Conservation (phyloP, 2,888 invertebrate genomes). For the Actias luna region DNA sequence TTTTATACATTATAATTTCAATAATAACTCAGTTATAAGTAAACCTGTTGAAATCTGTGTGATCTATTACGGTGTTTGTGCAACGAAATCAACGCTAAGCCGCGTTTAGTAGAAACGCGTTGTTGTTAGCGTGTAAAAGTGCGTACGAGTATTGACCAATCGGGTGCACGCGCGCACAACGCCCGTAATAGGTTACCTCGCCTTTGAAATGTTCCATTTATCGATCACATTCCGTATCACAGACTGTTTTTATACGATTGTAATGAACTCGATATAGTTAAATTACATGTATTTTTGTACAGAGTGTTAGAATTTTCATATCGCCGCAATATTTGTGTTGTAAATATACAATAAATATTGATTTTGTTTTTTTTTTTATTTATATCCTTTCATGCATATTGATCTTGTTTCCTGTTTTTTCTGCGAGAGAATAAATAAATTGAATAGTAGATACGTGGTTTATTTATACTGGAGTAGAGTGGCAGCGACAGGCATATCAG, state of each 20-base stretch:
- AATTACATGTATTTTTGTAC: slow-evolving; percentile 64
- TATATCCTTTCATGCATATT: too few relatives aligned
- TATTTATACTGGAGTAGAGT: too few relatives aligned
- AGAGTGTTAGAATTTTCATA: slow-evolving; percentile 51
- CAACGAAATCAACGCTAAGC: background rate
- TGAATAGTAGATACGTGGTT: too few relatives aligned
- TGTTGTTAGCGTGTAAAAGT: background rate
- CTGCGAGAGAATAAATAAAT: too few relatives aligned
- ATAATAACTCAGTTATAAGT: background rate
- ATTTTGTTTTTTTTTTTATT: slow-evolving; percentile 27
- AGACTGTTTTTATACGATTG: slow-evolving; percentile 42
- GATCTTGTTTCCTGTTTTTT: too few relatives aligned
- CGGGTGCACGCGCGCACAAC: background rate
- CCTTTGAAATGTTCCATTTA: slow-evolving; percentile 9
- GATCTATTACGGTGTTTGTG: slow-evolving; percentile 1
- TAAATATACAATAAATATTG: slow-evolving; percentile 63
- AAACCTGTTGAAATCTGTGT: background rate
- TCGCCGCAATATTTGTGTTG: slow-evolving; percentile 70
- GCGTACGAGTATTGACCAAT: background rate
- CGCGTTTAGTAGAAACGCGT: slow-evolving; percentile 8
- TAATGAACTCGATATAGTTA: slow-evolving; percentile 5
- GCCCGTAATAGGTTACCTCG: background rate
- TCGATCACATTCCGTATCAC: slow-evolving; percentile 52
- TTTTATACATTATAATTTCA: background rate
- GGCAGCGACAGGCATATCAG: too few relatives aligned